Percentiles rank a stretch among this genome's conserved stretches.
These are phyloP conservation scores for Yponomeuta plumbellus DNA, from an alignment of 2,888 invertebrate species.

Conservation along the genomic window DNA sequence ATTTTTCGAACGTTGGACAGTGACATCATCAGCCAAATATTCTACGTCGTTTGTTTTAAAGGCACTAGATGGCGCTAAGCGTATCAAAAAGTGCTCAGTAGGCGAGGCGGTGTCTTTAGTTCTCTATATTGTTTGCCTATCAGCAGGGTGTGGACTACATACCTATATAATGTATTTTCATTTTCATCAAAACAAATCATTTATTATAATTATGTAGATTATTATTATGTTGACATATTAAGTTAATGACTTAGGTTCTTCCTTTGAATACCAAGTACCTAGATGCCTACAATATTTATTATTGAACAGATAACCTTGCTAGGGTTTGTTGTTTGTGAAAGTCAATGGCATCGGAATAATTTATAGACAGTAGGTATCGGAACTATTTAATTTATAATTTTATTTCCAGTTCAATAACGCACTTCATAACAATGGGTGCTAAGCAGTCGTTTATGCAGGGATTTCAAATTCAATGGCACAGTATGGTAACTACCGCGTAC, in stretches of 20 bases:
- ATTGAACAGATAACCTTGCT: neutral
- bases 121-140: too few relatives aligned
- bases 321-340: neutral
- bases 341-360: neutral
- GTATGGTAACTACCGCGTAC: neutral
- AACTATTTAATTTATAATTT: neutral
- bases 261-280: too few relatives aligned
- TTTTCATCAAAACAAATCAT: too few relatives aligned
- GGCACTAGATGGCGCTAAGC: constrained; percentile 43
- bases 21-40: constrained; percentile 6
- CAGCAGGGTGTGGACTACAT: too few relatives aligned
- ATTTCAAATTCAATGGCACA: constrained; percentile 2
- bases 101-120: too few relatives aligned
- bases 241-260: too few relatives aligned
- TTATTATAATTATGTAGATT: too few relatives aligned
- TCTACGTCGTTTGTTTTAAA: constrained; percentile 5
- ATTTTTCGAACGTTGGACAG: constrained; percentile 2
- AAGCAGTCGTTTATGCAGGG: neutral
- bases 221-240: too few relatives aligned
- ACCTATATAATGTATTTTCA: too few relatives aligned
- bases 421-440: neutral
- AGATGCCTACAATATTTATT: neutral
- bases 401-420: neutral
- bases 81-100: constrained; percentile 21
- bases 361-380: neutral